These are phyloP conservation scores for Coecobrya sp. DNA, from an alignment of 2,888 invertebrate species.

Conservation along the genomic window DNA sequence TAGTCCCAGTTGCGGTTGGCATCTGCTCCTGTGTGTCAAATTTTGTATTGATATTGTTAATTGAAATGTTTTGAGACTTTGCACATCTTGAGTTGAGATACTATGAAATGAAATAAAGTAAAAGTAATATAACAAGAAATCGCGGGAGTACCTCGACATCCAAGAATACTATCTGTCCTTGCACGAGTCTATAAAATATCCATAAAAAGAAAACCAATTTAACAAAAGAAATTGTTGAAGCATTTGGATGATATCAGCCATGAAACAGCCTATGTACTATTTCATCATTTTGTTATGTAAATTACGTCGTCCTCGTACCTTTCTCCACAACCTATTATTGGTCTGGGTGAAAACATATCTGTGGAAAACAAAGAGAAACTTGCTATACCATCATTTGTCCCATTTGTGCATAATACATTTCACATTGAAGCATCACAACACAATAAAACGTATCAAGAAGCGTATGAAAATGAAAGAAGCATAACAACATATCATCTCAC, in stretches of 20 bases:
- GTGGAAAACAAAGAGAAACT: background rate
- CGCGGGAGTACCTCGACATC: slow-evolving; percentile 79
- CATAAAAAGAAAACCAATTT: slow-evolving; percentile 59
- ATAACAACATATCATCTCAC: too few species aligned
- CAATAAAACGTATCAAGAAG: too few species aligned
- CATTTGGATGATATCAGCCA: background rate
- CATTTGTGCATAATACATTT: too few species aligned
- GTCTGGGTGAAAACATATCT: slow-evolving; percentile 91
- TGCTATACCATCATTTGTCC: background rate
- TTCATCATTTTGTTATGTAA: slow-evolving; percentile 37
- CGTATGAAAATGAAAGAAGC: too few species aligned
- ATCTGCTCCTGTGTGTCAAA: slow-evolving; percentile 84
- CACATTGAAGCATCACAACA: slow-evolving; percentile 2
- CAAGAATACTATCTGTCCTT: slow-evolving; percentile 73
- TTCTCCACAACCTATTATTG: slow-evolving; percentile 86
- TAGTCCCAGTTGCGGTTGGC: slow-evolving; percentile 86
- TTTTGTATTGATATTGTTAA: slow-evolving; percentile 30
- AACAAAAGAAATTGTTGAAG: slow-evolving; percentile 5
- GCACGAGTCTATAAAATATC: slow-evolving; percentile 80
- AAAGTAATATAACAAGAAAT: background rate
- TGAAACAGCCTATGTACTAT: background rate
- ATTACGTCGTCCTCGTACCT: slow-evolving; percentile 65
- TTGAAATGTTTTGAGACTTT: background rate
- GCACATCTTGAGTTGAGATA: background rate
- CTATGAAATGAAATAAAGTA: background rate